These are phyloP conservation scores for Entosphenus tridentatus DNA, from an alignment of 2,113 vertebrate species.

Conservation along the genomic window DNA sequence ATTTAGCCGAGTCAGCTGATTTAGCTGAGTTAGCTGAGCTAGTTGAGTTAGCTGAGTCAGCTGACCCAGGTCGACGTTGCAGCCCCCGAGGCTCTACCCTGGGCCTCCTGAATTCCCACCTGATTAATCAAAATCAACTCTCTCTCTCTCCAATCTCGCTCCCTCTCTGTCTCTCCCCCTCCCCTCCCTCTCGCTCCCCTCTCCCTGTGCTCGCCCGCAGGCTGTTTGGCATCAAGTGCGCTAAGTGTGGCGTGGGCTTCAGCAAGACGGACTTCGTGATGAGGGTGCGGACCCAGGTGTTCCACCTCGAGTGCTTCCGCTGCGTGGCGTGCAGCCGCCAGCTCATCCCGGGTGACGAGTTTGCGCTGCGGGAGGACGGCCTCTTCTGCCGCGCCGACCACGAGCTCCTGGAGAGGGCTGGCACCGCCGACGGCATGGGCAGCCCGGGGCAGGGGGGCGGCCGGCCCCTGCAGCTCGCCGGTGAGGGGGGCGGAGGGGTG, in stretches of 20 bases:
- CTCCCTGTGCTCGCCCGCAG: constrained; percentile 18
- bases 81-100: too few relatives aligned
- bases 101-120: too few relatives aligned
- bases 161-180: too few relatives aligned
- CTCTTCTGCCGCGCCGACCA: constrained; percentile 72
- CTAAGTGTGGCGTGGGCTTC: constrained; percentile 66
- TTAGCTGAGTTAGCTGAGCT: too few relatives aligned
- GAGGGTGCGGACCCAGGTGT: constrained; percentile 67
- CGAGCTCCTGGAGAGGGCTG: constrained; percentile 33
- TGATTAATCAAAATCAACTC: too few relatives aligned
- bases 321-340: constrained; percentile 76
- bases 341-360: constrained; percentile 77
- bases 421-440: constrained; percentile 30
- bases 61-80: too few relatives aligned
- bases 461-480: constrained; percentile 40
- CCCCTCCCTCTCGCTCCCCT: too few relatives aligned
- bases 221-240: constrained; percentile 82
- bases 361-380: constrained; percentile 68
- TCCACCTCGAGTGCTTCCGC: constrained; percentile 87
- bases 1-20: too few relatives aligned
- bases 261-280: constrained; percentile 85
- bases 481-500: constrained; percentile 18
- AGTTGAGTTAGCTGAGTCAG: too few relatives aligned
- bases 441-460: constrained; percentile 31
- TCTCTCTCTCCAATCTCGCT: too few relatives aligned